These are phyloP conservation scores for Acanthosoma haemorrhoidale DNA, from an alignment of 2,888 invertebrate genomes.

Conservation along the genomic window DNA sequence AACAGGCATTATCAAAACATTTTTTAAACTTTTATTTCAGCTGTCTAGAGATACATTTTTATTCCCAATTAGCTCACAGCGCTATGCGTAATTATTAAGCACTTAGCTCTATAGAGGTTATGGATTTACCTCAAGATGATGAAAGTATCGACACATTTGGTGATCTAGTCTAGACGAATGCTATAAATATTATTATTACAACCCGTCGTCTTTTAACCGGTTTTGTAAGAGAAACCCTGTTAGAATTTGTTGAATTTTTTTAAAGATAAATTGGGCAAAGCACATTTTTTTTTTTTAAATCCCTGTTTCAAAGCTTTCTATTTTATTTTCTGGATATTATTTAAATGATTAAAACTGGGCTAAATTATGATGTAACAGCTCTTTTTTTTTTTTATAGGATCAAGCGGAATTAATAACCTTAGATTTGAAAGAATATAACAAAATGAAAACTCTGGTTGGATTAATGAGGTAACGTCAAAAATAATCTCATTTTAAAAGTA, in stretches of 20 bases:
- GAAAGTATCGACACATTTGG: constrained; percentile 30
- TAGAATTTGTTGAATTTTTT: background rate
- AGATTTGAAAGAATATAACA: constrained; percentile 30
- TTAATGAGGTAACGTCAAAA: constrained; percentile 29
- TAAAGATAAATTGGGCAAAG: too few relatives aligned
- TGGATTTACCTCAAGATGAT: constrained; percentile 30
- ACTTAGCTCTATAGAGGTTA: constrained; percentile 28
- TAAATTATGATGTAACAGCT: too few relatives aligned
- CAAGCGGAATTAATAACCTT: constrained; percentile 20
- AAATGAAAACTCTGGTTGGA: constrained; percentile 32
- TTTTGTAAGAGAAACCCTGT: constrained; percentile 30
- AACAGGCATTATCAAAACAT: too few relatives aligned
- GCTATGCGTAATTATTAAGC: constrained; percentile 35
- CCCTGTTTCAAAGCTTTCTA: too few relatives aligned
- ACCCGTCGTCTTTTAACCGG: constrained; percentile 33
- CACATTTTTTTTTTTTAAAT: too few relatives aligned
- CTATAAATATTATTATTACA: constrained; percentile 32
- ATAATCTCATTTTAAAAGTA: background rate
- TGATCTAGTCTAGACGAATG: constrained; percentile 30
- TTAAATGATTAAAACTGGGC: too few relatives aligned
- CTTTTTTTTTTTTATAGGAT: constrained; percentile 19
- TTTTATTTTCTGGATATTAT: too few relatives aligned
- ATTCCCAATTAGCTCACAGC: constrained; percentile 31
- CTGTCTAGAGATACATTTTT: constrained; percentile 29
- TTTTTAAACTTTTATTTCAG: constrained; percentile 28